A percentile compares a stretch with the other conserved stretches of the same genome.
Evolutionary conservation across 2,113 vertebrate genomes (phyloP).

Genomic region (Sterrhoptilus dennistouni): DNA sequence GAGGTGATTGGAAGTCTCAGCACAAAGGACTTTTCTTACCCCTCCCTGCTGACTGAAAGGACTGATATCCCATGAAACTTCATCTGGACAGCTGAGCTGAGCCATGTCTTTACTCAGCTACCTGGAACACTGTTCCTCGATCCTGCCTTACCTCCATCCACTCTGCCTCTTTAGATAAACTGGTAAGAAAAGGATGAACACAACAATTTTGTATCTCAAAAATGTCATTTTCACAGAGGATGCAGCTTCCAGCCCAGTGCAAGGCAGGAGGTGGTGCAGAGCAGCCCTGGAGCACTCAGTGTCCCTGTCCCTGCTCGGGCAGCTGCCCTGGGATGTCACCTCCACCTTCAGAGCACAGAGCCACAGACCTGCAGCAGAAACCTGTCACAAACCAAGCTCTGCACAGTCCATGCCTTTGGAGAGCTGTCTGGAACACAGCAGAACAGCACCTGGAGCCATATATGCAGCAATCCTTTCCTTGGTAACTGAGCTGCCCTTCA

Average conservation of each 20-base stretch:
- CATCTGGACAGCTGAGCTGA: neutral
- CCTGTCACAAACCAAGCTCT: neutral
- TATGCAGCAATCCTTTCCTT: neutral
- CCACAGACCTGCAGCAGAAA: neutral
- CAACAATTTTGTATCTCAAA: rapidly evolving
- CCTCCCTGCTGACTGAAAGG: neutral
- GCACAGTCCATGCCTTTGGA: neutral
- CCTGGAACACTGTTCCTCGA: neutral
- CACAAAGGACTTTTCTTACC: neutral
- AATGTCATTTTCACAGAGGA: neutral
- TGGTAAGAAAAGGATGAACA: neutral
- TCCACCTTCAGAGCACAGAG: neutral
- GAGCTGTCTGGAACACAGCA: neutral
- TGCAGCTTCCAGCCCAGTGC: neutral
- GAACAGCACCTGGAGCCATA: neutral
- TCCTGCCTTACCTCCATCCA: neutral
- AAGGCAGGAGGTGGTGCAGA: neutral
- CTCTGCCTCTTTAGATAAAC: neutral
- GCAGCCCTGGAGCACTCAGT: rapidly evolving
- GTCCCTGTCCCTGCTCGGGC: neutral
- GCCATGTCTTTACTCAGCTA: neutral
- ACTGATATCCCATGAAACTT: neutral
- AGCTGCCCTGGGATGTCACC: too few species aligned
- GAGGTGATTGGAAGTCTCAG: neutral
- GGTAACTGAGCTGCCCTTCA: neutral